Evolutionary conservation across 2,113 vertebrate genomes (phyloP).

Genomic region (Corvus cornix): DNA sequence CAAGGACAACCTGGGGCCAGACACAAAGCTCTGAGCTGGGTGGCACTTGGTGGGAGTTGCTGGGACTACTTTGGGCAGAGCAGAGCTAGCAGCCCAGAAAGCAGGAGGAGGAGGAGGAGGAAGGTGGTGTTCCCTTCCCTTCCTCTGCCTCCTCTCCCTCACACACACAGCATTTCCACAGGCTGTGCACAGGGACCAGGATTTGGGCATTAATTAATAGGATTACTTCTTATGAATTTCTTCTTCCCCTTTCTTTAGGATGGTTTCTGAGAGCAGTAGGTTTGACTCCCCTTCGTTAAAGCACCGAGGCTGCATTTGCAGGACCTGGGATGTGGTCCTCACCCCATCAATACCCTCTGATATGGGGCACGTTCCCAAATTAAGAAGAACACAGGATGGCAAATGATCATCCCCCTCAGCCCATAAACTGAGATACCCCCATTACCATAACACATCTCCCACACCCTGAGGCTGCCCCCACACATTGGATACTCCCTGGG

Average conservation of each 20-base stretch:
- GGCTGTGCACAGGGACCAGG: slow-evolving; percentile 48
- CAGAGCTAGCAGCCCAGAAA: background rate
- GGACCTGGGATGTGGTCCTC: background rate
- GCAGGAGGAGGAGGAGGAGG: background rate
- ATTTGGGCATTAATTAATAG: slow-evolving; percentile 47
- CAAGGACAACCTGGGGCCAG: accelerated
- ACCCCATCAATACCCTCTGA: accelerated
- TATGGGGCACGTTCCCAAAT: accelerated
- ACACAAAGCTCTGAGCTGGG: accelerated
- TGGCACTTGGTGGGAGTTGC: background rate
- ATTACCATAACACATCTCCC: accelerated
- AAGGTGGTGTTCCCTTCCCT: background rate
- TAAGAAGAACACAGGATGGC: background rate
- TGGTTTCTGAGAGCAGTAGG: accelerated
- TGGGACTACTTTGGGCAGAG: background rate
- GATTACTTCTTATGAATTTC: slow-evolving; percentile 44
- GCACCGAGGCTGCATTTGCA: background rate
- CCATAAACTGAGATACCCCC: accelerated
- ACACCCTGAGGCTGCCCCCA: background rate
- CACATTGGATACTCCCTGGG: accelerated
- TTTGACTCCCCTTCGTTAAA: background rate
- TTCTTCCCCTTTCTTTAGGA: background rate
- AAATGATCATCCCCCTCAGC: background rate
- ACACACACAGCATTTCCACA: accelerated
- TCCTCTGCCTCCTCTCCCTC: accelerated